Evolutionary conservation across 2,888 invertebrate genomes (phyloP), one percentile per base, ranked within the genome.

Genomic region (Endomychus coccineus): DNA sequence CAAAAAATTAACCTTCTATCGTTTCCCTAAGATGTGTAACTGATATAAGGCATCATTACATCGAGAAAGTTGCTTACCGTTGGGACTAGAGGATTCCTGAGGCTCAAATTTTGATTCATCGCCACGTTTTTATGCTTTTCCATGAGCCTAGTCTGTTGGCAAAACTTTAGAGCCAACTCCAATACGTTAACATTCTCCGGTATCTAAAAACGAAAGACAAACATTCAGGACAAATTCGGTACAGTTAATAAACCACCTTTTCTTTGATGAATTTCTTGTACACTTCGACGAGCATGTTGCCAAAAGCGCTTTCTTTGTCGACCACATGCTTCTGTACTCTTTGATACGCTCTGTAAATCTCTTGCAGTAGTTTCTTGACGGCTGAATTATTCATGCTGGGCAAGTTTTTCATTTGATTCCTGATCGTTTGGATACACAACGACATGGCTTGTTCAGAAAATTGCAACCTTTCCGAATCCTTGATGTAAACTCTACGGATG

Each of bases 391-490:
- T 51, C 45, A 57, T 57, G 4, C 56, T 56, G 3, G 61, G 51
- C 40, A 69, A 53, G 27, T 63, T 59, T 22, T 75, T 74, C 12
- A 80, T 68, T 52, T 75, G 75, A 3, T 75, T 75, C 43, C 80
- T 73, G 42, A 84, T 64, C 21, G 81, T 78, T 56, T 83, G 81
- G 5, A 79, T 70, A 48, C 83, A 82, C 44, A 83, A 72, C 0
- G 78, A 77, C 43, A 85, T 73, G 0, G 91, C 87, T 66, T 85
- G 83, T 37, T 83, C 79, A 0, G 84, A 81, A 37, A 90, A 70
- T 52, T 83, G 82, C 50, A 84, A 78, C 37, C 92, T 75, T 60
- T 92, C 92, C 2, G 77, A 75, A 59, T 92, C 89, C 21, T 86
- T 75, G 39, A 95, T 73, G 62, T 91, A 94, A 54, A 82, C 80